A percentile compares a stretch with the other conserved stretches of the same genome.
Evolutionary conservation across 2,113 vertebrate species (phyloP).

Genomic region (Ciconia maguari): DNA sequence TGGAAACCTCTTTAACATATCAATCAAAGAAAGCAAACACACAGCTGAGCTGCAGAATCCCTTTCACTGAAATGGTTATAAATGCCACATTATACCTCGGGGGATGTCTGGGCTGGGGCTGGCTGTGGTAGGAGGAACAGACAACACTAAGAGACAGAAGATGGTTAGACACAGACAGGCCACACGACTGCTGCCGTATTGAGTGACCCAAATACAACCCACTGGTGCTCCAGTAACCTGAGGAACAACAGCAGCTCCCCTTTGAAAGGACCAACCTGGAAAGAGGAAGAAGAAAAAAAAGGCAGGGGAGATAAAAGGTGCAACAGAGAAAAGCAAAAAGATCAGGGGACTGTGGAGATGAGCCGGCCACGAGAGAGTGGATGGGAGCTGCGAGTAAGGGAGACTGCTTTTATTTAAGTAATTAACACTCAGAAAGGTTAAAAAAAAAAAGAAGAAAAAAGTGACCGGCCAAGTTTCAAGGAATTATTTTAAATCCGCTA

Average conservation of each 20-base stretch:
- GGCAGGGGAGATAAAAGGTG: not conserved
- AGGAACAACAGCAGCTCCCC: not conserved
- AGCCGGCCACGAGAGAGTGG: accelerated
- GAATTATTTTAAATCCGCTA: not conserved
- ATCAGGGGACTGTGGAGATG: not conserved
- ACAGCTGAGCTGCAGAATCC: not conserved
- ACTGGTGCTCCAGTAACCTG: not conserved
- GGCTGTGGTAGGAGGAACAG: not conserved
- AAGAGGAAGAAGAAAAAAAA: not conserved
- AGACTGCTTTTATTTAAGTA: not conserved
- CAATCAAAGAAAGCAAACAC: not conserved
- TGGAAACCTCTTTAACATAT: not conserved
- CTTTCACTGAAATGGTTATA: not conserved
- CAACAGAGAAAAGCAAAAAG: not conserved
- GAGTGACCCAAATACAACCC: not conserved
- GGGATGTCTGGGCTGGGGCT: not conserved
- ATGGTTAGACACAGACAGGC: not conserved
- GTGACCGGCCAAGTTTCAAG: not conserved
- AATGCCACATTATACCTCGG: accelerated
- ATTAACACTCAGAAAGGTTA: not conserved
- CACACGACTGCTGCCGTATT: accelerated
- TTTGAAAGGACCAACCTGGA: not conserved
- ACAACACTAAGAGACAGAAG: not conserved
- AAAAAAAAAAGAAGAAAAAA: not conserved
- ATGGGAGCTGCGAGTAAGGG: not conserved